Evolutionary conservation across 30 jellyfish, hydroid and myxozoan species (phyloP).

Genomic region (Morbakka virulenta): DNA sequence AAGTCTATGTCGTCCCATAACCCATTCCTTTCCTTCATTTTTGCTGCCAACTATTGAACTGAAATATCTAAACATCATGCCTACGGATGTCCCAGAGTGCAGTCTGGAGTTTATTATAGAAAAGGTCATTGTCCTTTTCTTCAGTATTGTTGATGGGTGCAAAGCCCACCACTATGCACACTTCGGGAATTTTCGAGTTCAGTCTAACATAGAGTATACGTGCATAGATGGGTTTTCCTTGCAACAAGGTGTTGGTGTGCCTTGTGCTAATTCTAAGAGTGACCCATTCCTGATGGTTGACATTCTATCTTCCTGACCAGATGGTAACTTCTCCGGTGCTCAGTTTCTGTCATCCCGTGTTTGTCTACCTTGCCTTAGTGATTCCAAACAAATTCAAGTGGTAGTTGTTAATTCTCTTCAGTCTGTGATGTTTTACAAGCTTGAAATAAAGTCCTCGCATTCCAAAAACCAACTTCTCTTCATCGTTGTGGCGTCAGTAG

Average conservation of each 20-base stretch:
- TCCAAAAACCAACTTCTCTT: background rate
- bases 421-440: background rate
- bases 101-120: background rate
- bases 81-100: background rate
- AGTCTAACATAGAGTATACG: background rate
- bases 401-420: background rate
- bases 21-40: background rate
- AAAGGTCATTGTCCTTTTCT: background rate
- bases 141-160: background rate
- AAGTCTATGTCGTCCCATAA: no score
- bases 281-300: background rate
- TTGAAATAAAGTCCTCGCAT: background rate
- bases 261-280: background rate
- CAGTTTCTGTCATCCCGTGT: no score
- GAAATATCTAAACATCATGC: background rate
- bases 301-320: background rate
- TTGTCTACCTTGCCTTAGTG: no score
- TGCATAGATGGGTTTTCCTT: background rate
- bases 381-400: no score
- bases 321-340: background rate
- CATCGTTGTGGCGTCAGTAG: background rate
- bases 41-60: background rate
- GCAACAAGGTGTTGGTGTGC: background rate
- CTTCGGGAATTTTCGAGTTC: background rate
- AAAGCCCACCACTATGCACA: background rate